Base-by-base conservation (phyloP, 2,888 invertebrate species). In the Nysson spinosus region DNA sequence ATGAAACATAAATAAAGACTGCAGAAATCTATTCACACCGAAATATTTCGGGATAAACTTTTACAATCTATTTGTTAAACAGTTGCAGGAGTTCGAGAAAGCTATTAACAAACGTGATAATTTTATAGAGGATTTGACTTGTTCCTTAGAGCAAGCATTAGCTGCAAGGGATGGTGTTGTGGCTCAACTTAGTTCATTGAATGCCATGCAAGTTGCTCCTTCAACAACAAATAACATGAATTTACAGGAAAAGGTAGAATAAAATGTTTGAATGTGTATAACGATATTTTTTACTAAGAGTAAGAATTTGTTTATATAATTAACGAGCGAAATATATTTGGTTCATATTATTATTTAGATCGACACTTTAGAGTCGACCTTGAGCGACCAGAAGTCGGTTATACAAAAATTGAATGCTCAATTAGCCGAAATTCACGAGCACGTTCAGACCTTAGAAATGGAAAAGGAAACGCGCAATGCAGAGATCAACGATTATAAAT, bases 81-180 rank as follows among this genome's bases (percentile, higher is more conserved):
- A 75, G 75, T 89, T 93, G 80, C 90, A 92, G 85, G 93, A 94
- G 86, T 93, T 92, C 85, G 93, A 93, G 85, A 90, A 89, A 77
- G 92, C 92, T 75, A 88, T 95, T 58, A 88, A 89, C 7, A 90
- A 92, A 73, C 92, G 94, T 78, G 93, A 94, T 82, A 89, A 90
- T 76, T 85, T 93, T 80, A 94, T 95, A 73, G 91, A 92, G 79
- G 91, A 94, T 86, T 89, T 95, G 58, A 92, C 91, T 68, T 89
- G 91, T 78, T 92, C 93, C 22, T 89, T 95, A 77, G 91, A 93
- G 86, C 91, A 92, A 80, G 92, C 93, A 0, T 87, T 92, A 26
- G 87, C 87, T 17, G 90, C 91, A 47, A 89, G 92, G 58, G 91
- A 92, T 76, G 88, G 90, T 61, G 87, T 93, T 35, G 90, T 90